Evolutionary conservation across 2,888 invertebrate species (phyloP), one percentile per base, ranked within the genome.

Genomic region (Caprella mutica): DNA sequence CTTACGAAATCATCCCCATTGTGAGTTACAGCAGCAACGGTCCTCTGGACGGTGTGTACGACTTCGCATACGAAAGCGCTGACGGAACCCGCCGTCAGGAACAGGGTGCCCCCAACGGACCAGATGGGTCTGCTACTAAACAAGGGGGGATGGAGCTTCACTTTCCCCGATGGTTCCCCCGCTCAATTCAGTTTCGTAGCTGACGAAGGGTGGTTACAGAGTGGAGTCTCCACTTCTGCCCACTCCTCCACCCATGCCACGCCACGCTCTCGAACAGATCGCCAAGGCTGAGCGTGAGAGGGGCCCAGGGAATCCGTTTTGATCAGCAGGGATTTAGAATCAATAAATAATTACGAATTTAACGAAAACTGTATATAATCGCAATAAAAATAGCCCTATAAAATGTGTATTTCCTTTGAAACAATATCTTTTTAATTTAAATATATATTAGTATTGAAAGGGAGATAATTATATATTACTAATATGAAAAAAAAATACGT

Each of bases 111-210:
- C 59, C 59, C 5, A 52, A 55, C 26, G 55, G 52, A 3, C 46
- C 44, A n/a, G 5, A 27, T 4, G 61, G 61, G 19, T 57, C 61
- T 9, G 61, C 57, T 12, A 55, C 40, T 21, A 40, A 39, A 14
- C 57, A 61, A 29, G 61, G 57, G 35, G n/a, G n/a, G n/a, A n/a
- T n/a, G n/a, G n/a, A 63, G 63, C 3, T 63, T 57, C 48, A 63
- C 63, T 9, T 57, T 57, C 59, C 63, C 63, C 21, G 63, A 63
- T 42, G 63, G 63, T 38, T 57, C 59, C 9, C 63, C 63, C 1
- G 63, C 57, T 19, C 54, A 51, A 19, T 63, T 63, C 57, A 57
- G 23, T n/a, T 63, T 63, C 55, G 59, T 63, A 19, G 63, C 63
- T 14, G 63, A 63, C 35, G 63, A 55, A 23, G 40, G 40, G 14